phyloP scores from a whole-genome alignment of 2,888 invertebrate genomes.

The Zelleria hepariella region DNA sequence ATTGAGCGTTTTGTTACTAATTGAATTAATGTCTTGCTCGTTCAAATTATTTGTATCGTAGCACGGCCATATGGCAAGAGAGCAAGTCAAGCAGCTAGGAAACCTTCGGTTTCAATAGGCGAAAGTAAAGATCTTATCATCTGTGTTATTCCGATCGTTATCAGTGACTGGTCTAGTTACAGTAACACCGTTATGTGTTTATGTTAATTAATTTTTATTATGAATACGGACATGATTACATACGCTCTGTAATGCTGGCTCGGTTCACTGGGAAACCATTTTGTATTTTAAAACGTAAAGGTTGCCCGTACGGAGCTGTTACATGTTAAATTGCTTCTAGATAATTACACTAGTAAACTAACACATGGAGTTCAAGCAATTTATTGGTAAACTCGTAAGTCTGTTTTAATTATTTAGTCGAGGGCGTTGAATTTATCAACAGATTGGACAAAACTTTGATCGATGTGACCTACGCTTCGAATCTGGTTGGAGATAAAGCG shows the following conservation, averaged over 20 bases:
- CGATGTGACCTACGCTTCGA: conserved; percentile 40
- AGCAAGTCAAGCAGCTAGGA: background rate
- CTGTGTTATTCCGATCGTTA: conserved; percentile 24
- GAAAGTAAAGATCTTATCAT: conserved; percentile 38
- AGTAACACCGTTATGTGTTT: conserved; percentile 15
- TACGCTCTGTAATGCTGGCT: conserved; percentile 13
- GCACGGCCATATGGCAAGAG: background rate
- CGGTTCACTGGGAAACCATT: conserved; percentile 10
- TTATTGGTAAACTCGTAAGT: background rate
- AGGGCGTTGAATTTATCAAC: conserved; percentile 35
- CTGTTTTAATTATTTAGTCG: background rate
- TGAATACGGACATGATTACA: conserved; percentile 9
- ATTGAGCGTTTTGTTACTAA: background rate
- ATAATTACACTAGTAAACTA: background rate
- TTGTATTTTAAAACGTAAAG: conserved; percentile 7
- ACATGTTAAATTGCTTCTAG: background rate
- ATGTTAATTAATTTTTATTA: conserved; percentile 20
- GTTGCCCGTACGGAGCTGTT: background rate
- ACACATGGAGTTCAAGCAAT: background rate
- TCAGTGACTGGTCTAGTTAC: conserved; percentile 19
- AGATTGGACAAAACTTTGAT: conserved; percentile 61
- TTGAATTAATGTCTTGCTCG: background rate
- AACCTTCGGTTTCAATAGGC: conserved; percentile 38
- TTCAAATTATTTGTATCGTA: background rate
- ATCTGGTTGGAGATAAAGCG: conserved; percentile 46